Evolutionary conservation across 1,140 invertebrate genomes (phyloP).

Genomic region (Pseudomyrmex concolor): DNA sequence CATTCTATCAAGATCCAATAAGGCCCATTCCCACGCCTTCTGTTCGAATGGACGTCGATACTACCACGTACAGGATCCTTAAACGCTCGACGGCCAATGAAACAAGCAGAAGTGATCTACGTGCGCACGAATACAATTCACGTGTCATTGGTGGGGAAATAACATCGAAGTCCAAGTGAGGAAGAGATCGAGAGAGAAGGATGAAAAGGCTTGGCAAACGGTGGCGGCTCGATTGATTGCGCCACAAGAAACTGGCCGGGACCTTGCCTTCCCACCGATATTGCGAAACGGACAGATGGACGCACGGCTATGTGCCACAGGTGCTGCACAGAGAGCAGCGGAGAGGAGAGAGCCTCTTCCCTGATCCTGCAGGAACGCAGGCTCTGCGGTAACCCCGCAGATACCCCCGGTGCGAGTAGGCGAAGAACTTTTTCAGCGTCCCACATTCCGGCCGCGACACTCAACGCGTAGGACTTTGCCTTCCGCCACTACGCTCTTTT

Average conservation of each 20-base stretch:
- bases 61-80: not conserved
- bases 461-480: slow-evolving; percentile 73
- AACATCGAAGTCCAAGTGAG: slow-evolving; percentile 36
- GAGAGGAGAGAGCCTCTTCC: slow-evolving; percentile 58
- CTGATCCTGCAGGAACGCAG: slow-evolving; percentile 70
- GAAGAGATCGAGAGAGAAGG: slow-evolving; percentile 54
- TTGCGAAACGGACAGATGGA: slow-evolving; percentile 75
- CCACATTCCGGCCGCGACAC: slow-evolving; percentile 78
- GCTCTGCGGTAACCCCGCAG: slow-evolving; percentile 61
- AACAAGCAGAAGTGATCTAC: slow-evolving; percentile 25
- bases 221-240: slow-evolving; percentile 81
- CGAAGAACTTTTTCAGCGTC: slow-evolving; percentile 76
- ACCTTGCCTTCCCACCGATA: slow-evolving; percentile 75
- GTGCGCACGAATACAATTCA: slow-evolving; percentile 19
- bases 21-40: slow-evolving; percentile 19
- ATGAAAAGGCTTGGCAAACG: slow-evolving; percentile 48
- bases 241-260: slow-evolving; percentile 72
- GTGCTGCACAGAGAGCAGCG: slow-evolving; percentile 67
- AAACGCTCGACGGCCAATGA: slow-evolving; percentile 1
- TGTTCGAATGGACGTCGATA: slow-evolving; percentile 6
- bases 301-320: slow-evolving; percentile 77
- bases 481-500: slow-evolving; percentile 70
- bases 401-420: slow-evolving; percentile 52
- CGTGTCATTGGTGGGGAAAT: slow-evolving; percentile 33
- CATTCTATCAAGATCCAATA: not conserved